These are phyloP conservation scores for Actinia tenebrosa DNA, from an alignment of 64 coral and sea anemone species.

Conservation along the genomic window DNA sequence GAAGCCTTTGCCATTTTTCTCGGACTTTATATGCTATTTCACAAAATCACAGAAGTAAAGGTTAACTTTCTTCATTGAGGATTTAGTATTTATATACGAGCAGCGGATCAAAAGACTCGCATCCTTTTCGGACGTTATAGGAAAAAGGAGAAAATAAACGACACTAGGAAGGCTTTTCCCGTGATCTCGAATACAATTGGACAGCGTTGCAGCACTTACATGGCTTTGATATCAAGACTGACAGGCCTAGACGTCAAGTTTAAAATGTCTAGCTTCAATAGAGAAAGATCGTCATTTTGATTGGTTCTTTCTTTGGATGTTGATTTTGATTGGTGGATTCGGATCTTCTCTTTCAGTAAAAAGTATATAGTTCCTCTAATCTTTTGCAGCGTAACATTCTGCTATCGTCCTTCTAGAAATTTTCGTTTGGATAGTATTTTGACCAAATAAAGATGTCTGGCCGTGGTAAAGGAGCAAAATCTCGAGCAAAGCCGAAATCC, in stretches of 20 bases:
- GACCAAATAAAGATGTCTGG: slow-evolving; percentile 33
- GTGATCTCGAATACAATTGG: slow-evolving; percentile 14
- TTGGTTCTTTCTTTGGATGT: neutral
- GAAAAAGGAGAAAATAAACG: slow-evolving; percentile 6
- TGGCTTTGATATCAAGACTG: slow-evolving; percentile 4
- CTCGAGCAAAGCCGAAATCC: slow-evolving; percentile 19
- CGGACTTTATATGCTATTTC: too few species aligned
- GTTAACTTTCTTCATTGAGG: neutral
- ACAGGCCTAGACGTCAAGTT: too few species aligned
- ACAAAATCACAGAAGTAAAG: neutral
- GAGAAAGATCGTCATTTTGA: neutral
- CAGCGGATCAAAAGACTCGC: neutral
- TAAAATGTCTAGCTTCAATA: neutral
- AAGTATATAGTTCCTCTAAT: neutral
- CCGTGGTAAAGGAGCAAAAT: slow-evolving; percentile 39
- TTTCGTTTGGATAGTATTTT: too few species aligned
- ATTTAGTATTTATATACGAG: neutral
- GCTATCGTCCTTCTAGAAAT: neutral
- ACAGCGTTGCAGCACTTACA: neutral
- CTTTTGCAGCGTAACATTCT: neutral
- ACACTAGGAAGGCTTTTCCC: neutral
- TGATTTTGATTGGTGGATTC: neutral
- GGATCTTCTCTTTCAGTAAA: neutral
- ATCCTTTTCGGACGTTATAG: neutral
- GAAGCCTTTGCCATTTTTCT: slow-evolving; percentile 24